phyloP scores from a whole-genome alignment of 2,888 invertebrate genomes.

The Blera fallax region DNA sequence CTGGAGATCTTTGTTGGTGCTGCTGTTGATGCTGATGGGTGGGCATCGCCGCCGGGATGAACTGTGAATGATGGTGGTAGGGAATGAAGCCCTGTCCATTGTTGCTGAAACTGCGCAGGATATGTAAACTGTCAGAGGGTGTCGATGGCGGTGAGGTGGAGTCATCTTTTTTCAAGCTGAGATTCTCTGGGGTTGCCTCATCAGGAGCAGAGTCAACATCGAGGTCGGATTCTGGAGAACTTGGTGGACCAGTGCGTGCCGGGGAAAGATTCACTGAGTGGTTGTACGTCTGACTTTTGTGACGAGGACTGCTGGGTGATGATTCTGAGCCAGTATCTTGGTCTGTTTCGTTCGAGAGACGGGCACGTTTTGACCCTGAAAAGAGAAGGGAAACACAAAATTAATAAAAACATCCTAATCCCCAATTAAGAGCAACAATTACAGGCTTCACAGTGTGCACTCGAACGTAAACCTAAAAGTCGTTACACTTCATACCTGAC shows the following conservation, averaged over 20 bases:
- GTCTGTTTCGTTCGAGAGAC: conserved; percentile 81
- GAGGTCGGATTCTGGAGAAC: conserved; percentile 81
- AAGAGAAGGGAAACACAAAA: conserved; percentile 22
- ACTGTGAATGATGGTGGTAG: conserved; percentile 81
- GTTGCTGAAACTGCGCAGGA: conserved; percentile 79
- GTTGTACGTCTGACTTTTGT: conserved; percentile 77
- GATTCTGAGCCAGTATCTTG: conserved; percentile 82
- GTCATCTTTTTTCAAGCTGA: conserved; percentile 88
- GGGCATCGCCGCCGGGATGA: conserved; percentile 77
- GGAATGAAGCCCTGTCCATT: conserved; percentile 82
- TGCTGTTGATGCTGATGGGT: conserved; percentile 76
- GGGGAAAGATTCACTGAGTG: conserved; percentile 80
- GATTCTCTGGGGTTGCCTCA: conserved; percentile 89
- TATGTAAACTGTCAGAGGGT: conserved; percentile 79
- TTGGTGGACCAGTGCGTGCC: conserved; percentile 81
- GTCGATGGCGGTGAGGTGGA: conserved; percentile 82
- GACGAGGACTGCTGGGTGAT: conserved; percentile 80
- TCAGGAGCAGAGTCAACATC: conserved; percentile 82
- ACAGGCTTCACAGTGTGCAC: conserved; percentile 35
- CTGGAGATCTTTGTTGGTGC: conserved; percentile 86
- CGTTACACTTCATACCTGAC: conserved; percentile 46
- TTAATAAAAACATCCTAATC: conserved; percentile 54
- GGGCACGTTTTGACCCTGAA: conserved; percentile 81
- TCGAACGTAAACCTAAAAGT: conserved; percentile 38
- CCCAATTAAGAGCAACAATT: conserved; percentile 54